These are phyloP conservation scores for Fratercula arctica DNA, from an alignment of 2,797 vertebrate genomes.

Conservation along the genomic window DNA sequence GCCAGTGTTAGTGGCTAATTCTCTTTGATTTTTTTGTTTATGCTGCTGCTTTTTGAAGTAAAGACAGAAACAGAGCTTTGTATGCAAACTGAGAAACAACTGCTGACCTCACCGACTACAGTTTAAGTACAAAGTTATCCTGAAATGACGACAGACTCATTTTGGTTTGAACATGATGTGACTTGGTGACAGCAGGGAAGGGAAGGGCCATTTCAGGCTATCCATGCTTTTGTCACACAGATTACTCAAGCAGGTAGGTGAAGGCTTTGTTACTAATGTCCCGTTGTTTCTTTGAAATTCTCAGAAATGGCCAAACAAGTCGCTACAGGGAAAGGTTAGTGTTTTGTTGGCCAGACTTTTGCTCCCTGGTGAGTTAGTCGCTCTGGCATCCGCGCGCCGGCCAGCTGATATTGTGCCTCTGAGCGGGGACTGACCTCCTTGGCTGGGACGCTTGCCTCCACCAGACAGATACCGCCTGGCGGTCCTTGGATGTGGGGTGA, in stretches of 20 bases:
- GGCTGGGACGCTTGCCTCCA: background rate
- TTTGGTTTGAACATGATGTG: background rate
- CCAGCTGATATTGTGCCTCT: background rate
- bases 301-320: constrained; percentile 1
- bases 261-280: background rate
- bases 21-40: background rate
- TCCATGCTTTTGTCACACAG: background rate
- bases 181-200: background rate
- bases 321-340: background rate
- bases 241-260: background rate
- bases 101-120: background rate
- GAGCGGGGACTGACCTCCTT: background rate
- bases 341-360: constrained; percentile 50
- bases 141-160: background rate
- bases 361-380: constrained; percentile 33
- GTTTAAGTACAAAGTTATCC: background rate
- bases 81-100: background rate
- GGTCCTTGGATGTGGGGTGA: background rate
- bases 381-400: rapidly evolving
- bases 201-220: background rate
- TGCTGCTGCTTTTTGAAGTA: background rate
- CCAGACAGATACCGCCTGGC: rapidly evolving
- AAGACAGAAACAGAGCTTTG: background rate
- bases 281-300: background rate
- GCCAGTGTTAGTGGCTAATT: background rate